Evolutionary conservation across 2,113 vertebrate species (phyloP).

Genomic region (Paramormyrops kingsleyae): DNA sequence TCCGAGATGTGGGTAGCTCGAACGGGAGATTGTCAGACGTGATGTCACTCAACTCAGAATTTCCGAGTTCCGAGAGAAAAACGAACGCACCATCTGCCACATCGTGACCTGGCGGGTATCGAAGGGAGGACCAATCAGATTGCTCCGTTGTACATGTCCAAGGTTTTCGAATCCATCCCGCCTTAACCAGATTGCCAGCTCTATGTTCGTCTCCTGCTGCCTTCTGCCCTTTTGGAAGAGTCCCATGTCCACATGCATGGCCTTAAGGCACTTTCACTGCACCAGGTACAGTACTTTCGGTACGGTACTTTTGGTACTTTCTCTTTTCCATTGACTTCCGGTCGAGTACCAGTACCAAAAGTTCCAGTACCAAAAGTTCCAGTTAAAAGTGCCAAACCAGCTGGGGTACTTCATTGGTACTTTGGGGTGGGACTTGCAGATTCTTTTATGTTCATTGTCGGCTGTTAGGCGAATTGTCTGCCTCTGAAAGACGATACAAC

Average conservation of each 20-base stretch:
- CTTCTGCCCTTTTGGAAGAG: background rate
- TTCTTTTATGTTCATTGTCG: background rate
- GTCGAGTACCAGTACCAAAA: background rate
- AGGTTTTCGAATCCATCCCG: background rate
- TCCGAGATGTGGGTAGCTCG: too few relatives aligned
- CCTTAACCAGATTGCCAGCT: background rate
- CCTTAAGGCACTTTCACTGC: background rate
- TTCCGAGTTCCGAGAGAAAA: too few relatives aligned
- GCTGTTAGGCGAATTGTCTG: background rate
- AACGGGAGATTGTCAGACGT: too few relatives aligned
- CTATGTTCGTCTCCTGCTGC: background rate
- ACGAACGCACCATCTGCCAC: too few relatives aligned
- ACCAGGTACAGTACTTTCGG: background rate
- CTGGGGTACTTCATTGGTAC: background rate
- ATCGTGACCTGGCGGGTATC: background rate
- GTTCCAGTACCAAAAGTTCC: background rate
- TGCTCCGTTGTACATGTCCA: background rate
- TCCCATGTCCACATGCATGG: background rate
- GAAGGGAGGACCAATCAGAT: background rate
- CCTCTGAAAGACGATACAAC: background rate
- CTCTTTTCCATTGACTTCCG: background rate
- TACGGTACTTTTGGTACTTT: background rate
- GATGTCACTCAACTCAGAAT: too few relatives aligned
- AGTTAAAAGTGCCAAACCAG: background rate
- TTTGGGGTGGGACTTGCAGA: background rate